phyloP scores from a whole-genome alignment of 2,113 vertebrate species.

The Circaetus cinerascens region DNA sequence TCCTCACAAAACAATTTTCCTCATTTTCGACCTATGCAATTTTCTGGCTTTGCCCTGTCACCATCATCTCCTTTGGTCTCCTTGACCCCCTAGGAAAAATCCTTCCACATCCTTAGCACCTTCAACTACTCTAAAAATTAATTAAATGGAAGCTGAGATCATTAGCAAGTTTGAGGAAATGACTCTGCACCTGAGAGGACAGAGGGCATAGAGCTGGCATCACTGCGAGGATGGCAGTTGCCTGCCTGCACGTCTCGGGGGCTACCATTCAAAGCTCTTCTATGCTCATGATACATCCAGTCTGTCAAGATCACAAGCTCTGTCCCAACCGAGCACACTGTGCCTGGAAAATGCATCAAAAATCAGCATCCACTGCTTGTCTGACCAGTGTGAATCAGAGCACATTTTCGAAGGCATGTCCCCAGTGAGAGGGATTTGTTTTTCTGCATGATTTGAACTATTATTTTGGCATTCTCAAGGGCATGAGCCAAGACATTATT shows the following conservation, averaged over 20 bases:
- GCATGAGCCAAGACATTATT: not conserved
- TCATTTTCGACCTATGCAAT: not conserved
- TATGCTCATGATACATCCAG: not conserved
- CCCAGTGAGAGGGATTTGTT: constrained; percentile 9
- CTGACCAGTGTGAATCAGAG: constrained; percentile 16
- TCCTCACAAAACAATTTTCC: not conserved
- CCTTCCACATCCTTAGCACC: not conserved
- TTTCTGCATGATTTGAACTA: constrained; percentile 31
- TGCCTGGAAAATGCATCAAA: constrained; percentile 26
- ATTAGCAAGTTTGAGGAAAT: not conserved
- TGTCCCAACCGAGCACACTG: not conserved
- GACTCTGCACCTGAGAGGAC: not conserved
- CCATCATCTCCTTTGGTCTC: not conserved
- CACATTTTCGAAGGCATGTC: not conserved
- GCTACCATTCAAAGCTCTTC: not conserved
- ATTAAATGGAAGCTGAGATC: not conserved
- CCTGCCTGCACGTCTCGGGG: not conserved
- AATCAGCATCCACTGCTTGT: not conserved
- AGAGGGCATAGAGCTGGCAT: not conserved
- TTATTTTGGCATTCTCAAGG: constrained; percentile 20
- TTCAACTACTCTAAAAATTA: not conserved
- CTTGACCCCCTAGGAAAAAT: not conserved
- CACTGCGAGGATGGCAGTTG: not conserved
- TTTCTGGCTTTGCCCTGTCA: not conserved
- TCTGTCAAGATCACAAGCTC: not conserved